A percentile compares a stretch with the other conserved stretches of the same genome.
phyloP scores from a whole-genome alignment of 1,140 invertebrate species.

The Dendrolimus kikuchii region DNA sequence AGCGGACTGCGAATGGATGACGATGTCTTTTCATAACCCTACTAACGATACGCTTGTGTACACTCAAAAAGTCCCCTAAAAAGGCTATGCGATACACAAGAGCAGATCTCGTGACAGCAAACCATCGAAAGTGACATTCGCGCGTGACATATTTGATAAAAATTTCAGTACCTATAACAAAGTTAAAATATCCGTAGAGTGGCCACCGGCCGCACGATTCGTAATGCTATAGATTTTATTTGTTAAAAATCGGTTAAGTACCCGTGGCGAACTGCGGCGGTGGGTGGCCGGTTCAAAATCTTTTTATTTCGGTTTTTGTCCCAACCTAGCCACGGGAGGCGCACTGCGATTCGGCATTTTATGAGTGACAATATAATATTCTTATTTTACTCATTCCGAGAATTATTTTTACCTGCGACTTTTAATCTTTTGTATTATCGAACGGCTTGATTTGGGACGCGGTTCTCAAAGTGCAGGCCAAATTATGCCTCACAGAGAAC shows the following conservation, averaged over 20 bases:
- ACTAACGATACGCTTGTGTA: background rate
- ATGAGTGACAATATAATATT: constrained; percentile 61
- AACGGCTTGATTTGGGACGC: too few species aligned
- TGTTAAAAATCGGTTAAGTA: constrained; percentile 73
- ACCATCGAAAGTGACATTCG: constrained; percentile 6
- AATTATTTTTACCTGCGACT: constrained; percentile 45
- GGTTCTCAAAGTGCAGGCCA: too few species aligned
- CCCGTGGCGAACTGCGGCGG: constrained; percentile 67
- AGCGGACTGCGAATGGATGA: too few species aligned
- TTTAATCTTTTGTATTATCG: too few species aligned
- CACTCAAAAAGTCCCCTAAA: too few species aligned
- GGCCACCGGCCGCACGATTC: constrained; percentile 45
- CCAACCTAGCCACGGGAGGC: constrained; percentile 54
- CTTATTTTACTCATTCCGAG: constrained; percentile 41
- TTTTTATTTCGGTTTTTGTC: constrained; percentile 66
- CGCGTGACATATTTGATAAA: constrained; percentile 26
- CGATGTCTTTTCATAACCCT: too few species aligned
- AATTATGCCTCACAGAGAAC: too few species aligned
- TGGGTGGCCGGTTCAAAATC: constrained; percentile 67
- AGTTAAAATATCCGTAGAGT: constrained; percentile 32
- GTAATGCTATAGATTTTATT: constrained; percentile 73
- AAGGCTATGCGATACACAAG: too few species aligned
- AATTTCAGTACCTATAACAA: constrained; percentile 35
- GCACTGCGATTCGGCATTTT: constrained; percentile 57
- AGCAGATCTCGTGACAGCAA: background rate